phyloP scores from a whole-genome alignment of 2,888 invertebrate species.

The Cancer borealis region DNA sequence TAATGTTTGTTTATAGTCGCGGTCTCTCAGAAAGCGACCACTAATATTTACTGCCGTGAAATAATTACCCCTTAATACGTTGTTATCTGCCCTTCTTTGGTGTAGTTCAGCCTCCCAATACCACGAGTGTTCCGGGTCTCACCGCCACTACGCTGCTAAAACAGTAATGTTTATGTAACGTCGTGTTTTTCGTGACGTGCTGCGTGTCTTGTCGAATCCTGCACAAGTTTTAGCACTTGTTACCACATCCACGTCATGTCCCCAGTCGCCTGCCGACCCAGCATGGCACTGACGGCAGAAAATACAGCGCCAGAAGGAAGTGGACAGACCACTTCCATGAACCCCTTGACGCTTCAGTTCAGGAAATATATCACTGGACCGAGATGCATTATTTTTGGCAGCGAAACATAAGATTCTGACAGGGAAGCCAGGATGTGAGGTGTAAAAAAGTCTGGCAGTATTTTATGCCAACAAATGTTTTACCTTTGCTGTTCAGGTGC shows the following conservation, averaged over 20 bases:
- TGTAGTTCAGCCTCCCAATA: constrained; percentile 8
- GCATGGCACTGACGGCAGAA: neutral
- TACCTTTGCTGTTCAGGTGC: neutral
- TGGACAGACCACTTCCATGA: neutral
- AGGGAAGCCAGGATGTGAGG: neutral
- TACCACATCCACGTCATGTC: neutral
- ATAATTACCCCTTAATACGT: constrained; percentile 22
- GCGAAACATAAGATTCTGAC: neutral
- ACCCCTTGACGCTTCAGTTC: neutral
- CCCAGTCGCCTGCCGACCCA: neutral
- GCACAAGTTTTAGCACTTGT: neutral
- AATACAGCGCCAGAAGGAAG: neutral
- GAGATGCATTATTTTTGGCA: neutral
- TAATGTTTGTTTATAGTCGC: constrained; percentile 37
- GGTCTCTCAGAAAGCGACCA: constrained; percentile 26
- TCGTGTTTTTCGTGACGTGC: neutral
- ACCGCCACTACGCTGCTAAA: neutral
- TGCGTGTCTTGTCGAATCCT: neutral
- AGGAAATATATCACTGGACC: neutral
- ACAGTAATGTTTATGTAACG: neutral
- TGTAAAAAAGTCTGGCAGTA: neutral
- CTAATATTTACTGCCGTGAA: constrained; percentile 38
- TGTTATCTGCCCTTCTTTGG: neutral
- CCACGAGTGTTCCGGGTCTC: neutral
- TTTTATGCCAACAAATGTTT: neutral